These are phyloP conservation scores for Meghimatium bilineatum DNA, from an alignment of 2,888 invertebrate species.

Conservation along the genomic window DNA sequence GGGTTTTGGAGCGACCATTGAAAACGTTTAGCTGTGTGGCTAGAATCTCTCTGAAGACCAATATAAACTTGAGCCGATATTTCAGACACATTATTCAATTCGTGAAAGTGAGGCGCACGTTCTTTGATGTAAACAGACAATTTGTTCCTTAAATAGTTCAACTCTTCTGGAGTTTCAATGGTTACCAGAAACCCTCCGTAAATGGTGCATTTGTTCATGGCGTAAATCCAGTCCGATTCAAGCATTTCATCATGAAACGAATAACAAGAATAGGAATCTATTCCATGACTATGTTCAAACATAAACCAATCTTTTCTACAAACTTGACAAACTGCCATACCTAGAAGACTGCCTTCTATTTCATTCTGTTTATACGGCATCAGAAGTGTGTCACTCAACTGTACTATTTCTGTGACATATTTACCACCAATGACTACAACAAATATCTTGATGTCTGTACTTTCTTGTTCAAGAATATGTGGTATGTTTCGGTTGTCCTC, in stretches of 20 bases:
- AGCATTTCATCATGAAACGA: not conserved
- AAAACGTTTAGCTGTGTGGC: not conserved
- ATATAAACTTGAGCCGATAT: not conserved
- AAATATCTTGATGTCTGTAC: not conserved
- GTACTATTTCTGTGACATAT: not conserved
- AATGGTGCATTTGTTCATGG: too few species aligned
- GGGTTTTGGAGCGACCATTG: not conserved
- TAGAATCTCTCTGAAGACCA: not conserved
- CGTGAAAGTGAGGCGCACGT: too few species aligned
- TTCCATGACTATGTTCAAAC: not conserved
- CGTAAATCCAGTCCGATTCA: not conserved
- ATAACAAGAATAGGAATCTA: not conserved
- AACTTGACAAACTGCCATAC: not conserved
- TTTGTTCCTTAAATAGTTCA: not conserved
- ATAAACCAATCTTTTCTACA: not conserved
- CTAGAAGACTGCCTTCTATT: not conserved
- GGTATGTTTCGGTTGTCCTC: not conserved
- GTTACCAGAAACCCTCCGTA: not conserved
- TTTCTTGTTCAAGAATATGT: not conserved
- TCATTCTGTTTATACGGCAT: not conserved
- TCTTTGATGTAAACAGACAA: too few species aligned
- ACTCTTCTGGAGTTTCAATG: not conserved
- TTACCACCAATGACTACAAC: not conserved
- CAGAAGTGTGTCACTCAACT: not conserved
- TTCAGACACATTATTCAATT: not conserved